Percentiles rank a stretch among this genome's conserved stretches.
Evolutionary conservation across 2,113 vertebrate genomes (phyloP).

Genomic region (Nyctibius bracteatus): DNA sequence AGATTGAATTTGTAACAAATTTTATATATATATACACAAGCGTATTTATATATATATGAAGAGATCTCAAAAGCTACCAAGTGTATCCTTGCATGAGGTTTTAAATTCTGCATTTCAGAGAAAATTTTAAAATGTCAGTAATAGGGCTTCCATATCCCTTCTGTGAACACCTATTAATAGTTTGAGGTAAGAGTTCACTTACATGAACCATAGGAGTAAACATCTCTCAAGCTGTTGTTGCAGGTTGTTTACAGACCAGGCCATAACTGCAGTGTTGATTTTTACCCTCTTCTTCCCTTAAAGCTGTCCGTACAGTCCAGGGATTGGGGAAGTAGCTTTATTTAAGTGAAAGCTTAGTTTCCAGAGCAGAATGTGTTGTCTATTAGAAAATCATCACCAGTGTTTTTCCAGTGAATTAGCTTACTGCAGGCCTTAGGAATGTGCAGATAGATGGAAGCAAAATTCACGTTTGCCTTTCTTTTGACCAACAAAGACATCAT

Average conservation of each 20-base stretch:
- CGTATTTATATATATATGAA: background rate
- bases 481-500: background rate
- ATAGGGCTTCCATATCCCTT: background rate
- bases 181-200: background rate
- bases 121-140: background rate
- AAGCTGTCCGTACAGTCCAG: background rate
- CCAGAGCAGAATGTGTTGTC: background rate
- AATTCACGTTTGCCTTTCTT: background rate
- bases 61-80: background rate
- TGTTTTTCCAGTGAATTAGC: background rate
- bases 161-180: background rate
- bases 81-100: background rate
- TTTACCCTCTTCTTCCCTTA: background rate
- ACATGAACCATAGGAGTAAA: background rate
- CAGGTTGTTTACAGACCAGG: background rate
- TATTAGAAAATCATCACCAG: background rate
- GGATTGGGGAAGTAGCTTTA: background rate
- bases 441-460: background rate
- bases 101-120: background rate
- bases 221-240: background rate
- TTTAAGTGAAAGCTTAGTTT: background rate
- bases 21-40: too few relatives aligned
- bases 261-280: background rate
- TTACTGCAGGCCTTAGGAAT: background rate
- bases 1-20: background rate